These are phyloP conservation scores for Mus spicilegus DNA, from an alignment of 2,113 vertebrate species.

Conservation along the genomic window DNA sequence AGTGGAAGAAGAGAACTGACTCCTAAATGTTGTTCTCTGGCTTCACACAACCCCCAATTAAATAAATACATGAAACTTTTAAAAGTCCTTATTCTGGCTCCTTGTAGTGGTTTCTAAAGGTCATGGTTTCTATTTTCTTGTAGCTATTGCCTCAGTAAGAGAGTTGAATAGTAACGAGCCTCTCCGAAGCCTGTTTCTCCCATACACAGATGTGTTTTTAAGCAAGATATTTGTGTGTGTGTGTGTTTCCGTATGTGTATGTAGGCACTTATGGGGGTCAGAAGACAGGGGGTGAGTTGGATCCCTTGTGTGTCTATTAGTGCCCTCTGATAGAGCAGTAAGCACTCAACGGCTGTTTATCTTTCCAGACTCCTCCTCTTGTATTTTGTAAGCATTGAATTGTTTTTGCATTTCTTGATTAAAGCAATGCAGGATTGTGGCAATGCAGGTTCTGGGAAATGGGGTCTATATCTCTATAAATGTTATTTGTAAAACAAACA, in stretches of 20 bases:
- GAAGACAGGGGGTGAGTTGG: too few relatives aligned
- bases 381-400: background rate
- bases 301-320: background rate
- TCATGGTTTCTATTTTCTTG: background rate
- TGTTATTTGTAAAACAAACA: constrained; percentile 41
- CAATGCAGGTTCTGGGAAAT: background rate
- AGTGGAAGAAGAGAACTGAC: background rate
- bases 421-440: background rate
- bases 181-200: background rate
- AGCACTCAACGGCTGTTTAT: background rate
- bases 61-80: background rate
- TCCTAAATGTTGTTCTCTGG: background rate
- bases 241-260: background rate
- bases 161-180: background rate
- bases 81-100: background rate
- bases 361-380: background rate
- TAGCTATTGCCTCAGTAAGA: background rate
- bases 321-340: background rate
- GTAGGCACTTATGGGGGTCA: too few relatives aligned
- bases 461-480: background rate
- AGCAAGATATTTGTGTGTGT: background rate
- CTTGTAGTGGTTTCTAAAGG: background rate
- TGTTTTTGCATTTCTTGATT: background rate
- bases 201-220: background rate
- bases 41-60: too few relatives aligned